These are phyloP conservation scores for Motacilla tschutschensis DNA, from an alignment of 2,113 vertebrate genomes.

Conservation along the genomic window DNA sequence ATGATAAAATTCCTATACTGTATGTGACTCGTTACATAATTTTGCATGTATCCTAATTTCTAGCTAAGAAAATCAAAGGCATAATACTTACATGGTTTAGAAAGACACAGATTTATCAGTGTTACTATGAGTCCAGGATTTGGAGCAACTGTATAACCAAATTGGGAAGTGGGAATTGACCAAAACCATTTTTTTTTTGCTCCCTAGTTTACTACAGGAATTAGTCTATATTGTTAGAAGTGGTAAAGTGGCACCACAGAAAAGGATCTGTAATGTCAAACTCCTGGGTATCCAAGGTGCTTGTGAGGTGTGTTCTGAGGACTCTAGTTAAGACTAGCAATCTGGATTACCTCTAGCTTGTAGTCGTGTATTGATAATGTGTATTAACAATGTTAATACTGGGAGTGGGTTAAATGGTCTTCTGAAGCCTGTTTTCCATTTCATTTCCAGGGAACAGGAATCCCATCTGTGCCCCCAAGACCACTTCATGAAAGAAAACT, in stretches of 20 bases:
- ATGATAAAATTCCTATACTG: background rate
- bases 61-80: background rate
- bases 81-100: background rate
- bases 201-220: background rate
- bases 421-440: background rate
- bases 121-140: background rate
- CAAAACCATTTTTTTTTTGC: background rate
- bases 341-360: background rate
- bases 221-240: background rate
- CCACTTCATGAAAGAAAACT: background rate
- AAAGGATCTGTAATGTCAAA: background rate
- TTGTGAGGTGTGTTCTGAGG: background rate
- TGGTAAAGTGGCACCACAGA: background rate
- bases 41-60: background rate
- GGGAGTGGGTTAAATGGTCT: background rate
- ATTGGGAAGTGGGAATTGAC: fast-evolving
- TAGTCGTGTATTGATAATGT: background rate
- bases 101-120: background rate
- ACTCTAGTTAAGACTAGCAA: background rate
- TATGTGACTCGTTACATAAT: background rate
- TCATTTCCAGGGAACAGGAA: background rate
- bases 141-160: background rate
- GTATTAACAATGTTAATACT: background rate
- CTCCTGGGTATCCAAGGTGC: background rate
- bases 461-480: background rate